phyloP scores from a whole-genome alignment of 1,140 invertebrate species.

The Cardiocondyla obscurior region DNA sequence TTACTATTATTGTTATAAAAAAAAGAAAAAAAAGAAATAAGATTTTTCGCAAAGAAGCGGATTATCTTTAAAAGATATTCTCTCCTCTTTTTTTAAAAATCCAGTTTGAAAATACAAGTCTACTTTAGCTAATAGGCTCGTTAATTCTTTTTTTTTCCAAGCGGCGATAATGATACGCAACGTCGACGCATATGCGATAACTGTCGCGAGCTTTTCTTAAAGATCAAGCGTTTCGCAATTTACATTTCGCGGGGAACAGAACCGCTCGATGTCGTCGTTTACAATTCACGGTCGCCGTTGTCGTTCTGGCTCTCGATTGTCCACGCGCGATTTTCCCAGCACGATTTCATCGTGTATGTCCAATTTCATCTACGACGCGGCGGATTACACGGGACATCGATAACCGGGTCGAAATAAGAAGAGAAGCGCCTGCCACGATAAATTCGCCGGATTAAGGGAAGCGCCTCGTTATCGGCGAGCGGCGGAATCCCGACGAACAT shows the following conservation, averaged over 20 bases:
- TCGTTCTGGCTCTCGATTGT: background rate
- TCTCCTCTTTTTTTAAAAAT: background rate
- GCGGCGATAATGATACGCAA: no score
- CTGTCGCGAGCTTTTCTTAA: no score
- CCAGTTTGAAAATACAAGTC: no score
- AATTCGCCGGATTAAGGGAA: conserved; percentile 50
- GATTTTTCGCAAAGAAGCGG: background rate
- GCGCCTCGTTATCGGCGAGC: conserved; percentile 48
- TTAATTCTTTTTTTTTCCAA: no score
- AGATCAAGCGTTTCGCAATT: background rate
- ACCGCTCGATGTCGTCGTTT: background rate
- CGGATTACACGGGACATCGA: conserved; percentile 44
- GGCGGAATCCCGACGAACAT: conserved; percentile 33
- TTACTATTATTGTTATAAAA: background rate
- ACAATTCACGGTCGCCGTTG: background rate
- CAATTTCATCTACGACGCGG: conserved; percentile 47
- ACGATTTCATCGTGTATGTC: conserved; percentile 39
- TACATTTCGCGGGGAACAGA: background rate
- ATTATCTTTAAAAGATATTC: background rate
- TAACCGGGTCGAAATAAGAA: conserved; percentile 50
- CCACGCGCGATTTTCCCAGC: conserved; percentile 25
- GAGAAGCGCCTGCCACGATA: conserved; percentile 38
- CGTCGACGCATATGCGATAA: no score
- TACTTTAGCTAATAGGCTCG: no score
- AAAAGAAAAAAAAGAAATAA: no score